These are phyloP conservation scores for Leuciscus waleckii DNA, from an alignment of 2,797 vertebrate genomes.

Conservation along the genomic window DNA sequence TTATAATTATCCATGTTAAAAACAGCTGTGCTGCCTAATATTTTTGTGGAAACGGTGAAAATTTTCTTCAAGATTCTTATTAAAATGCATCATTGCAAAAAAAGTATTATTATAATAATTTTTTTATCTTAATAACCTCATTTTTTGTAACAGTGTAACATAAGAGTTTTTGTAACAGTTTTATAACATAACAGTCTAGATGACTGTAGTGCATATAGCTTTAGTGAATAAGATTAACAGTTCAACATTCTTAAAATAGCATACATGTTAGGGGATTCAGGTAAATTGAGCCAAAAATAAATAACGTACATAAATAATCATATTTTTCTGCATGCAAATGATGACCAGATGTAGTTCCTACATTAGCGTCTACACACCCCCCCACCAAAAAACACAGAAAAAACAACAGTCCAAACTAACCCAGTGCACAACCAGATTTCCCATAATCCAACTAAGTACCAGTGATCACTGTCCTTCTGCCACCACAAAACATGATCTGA, in stretches of 20 bases:
- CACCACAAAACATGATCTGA: conserved; percentile 13
- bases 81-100: background rate
- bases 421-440: conserved; percentile 6
- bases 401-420: too few species aligned
- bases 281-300: background rate
- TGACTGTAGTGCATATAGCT: background rate
- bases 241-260: background rate
- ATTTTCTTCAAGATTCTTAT: background rate
- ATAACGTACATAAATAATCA: background rate
- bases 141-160: too few species aligned
- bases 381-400: background rate
- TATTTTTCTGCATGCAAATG: background rate
- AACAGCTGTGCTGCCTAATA: background rate
- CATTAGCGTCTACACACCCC: too few species aligned
- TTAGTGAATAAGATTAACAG: background rate
- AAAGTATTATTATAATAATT: too few species aligned
- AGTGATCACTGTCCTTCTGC: conserved; percentile 15
- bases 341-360: background rate
- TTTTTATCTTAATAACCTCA: background rate
- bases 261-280: background rate
- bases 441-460: background rate
- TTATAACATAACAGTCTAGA: too few species aligned
- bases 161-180: too few species aligned
- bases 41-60: background rate
- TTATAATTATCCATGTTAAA: background rate